Evolutionary conservation across 2,797 vertebrate species (phyloP).

Genomic region (Lerista edwardsae): DNA sequence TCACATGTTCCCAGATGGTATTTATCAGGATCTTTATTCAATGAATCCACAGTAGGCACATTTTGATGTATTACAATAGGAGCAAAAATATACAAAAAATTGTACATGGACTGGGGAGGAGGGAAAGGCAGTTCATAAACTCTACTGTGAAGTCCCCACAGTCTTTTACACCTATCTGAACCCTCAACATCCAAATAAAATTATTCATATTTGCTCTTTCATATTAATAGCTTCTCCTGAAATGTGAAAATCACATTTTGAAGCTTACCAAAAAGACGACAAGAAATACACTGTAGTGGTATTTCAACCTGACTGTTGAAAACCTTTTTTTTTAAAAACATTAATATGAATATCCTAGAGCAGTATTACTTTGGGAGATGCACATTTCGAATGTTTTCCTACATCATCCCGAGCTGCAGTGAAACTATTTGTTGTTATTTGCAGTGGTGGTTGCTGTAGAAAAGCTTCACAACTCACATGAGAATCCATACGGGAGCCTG

Average conservation of each 20-base stretch:
- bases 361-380: slow-evolving; percentile 1
- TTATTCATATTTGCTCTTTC: background rate
- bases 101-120: slow-evolving; percentile 33
- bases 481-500: slow-evolving; percentile 15
- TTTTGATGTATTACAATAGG: slow-evolving; percentile 56
- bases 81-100: slow-evolving; percentile 16
- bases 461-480: slow-evolving; percentile 10
- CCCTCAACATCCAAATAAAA: slow-evolving; percentile 6
- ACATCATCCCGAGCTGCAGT: slow-evolving; percentile 24
- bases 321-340: background rate
- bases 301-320: slow-evolving; percentile 24
- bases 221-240: background rate
- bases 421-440: slow-evolving; percentile 1
- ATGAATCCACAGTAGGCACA: slow-evolving; percentile 52
- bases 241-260: slow-evolving; percentile 28
- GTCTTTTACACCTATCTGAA: slow-evolving; percentile 6
- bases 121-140: slow-evolving; percentile 20
- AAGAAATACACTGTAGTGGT: slow-evolving; percentile 24
- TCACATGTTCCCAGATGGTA: slow-evolving; percentile 72
- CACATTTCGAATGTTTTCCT: slow-evolving; percentile 31
- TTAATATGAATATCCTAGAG: background rate
- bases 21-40: slow-evolving; percentile 67
- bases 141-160: background rate
- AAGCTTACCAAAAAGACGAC: background rate
- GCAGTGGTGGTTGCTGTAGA: background rate